Conservation (phyloP, 1,140 invertebrate genomes). For the Aethina tumida region DNA sequence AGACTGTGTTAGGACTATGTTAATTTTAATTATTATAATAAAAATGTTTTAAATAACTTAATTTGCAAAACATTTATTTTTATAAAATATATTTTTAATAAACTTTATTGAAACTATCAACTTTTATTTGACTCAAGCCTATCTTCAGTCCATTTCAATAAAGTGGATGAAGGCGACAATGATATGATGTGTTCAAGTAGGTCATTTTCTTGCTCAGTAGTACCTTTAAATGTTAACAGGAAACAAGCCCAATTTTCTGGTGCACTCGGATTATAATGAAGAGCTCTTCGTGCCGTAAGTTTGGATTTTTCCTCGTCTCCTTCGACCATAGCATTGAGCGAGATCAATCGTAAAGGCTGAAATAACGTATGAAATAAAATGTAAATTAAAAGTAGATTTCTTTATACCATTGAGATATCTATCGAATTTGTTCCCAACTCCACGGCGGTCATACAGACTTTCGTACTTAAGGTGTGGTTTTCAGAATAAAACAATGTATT, state of each 20-base stretch:
- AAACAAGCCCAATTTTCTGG: slow-evolving; percentile 23
- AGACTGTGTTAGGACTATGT: too few relatives aligned
- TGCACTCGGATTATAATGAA: slow-evolving; percentile 29
- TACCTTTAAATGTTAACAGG: background rate
- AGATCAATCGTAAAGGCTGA: slow-evolving; percentile 26
- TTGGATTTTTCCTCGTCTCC: slow-evolving; percentile 22
- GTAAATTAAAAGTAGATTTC: slow-evolving; percentile 1
- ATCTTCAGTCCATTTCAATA: slow-evolving; percentile 2
- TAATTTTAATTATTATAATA: too few relatives aligned
- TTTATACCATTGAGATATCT: slow-evolving; percentile 3
- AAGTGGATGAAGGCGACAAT: too few relatives aligned
- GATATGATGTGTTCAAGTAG: background rate
- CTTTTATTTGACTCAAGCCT: too few relatives aligned
- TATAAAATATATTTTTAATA: too few relatives aligned
- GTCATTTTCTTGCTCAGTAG: background rate
- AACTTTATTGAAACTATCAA: too few relatives aligned
- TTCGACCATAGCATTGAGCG: slow-evolving; percentile 21
- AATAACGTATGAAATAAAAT: slow-evolving; percentile 7
- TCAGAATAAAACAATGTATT: slow-evolving; percentile 21
- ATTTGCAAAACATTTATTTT: too few relatives aligned
- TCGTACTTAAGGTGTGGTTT: slow-evolving; percentile 18
- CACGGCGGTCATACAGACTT: slow-evolving; percentile 23
- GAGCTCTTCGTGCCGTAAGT: slow-evolving; percentile 28
- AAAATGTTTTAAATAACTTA: too few relatives aligned
- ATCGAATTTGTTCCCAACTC: slow-evolving; percentile 22